A percentile compares a stretch with the other conserved stretches of the same genome.
Evolutionary conservation across 2,797 vertebrate genomes (phyloP).

Genomic region (Choloepus didactylus): DNA sequence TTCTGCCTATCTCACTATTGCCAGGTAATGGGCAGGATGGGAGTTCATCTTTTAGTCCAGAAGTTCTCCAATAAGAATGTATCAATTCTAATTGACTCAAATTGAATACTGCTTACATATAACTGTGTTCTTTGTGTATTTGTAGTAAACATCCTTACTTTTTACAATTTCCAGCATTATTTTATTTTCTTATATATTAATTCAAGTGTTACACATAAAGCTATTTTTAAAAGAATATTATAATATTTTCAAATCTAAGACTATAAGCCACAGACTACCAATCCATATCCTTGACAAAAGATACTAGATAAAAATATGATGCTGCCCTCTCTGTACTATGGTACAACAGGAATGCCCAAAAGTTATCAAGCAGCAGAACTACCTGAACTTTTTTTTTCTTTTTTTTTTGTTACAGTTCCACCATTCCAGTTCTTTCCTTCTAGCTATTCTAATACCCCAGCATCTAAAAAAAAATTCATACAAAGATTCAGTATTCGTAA

Average conservation of each 20-base stretch:
- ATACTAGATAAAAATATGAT: neutral
- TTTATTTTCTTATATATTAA: slow-evolving; percentile 23
- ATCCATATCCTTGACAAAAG: slow-evolving; percentile 49
- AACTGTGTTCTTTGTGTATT: neutral
- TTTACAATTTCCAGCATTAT: slow-evolving; percentile 26
- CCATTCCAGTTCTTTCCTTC: too few species aligned
- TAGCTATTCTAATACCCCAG: too few species aligned
- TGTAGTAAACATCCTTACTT: neutral
- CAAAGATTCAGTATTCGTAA: too few species aligned
- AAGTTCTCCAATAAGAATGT: slow-evolving; percentile 47
- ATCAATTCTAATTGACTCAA: slow-evolving; percentile 55
- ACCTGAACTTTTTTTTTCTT: neutral
- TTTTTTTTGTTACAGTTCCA: too few species aligned
- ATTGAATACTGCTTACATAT: slow-evolving; percentile 2
- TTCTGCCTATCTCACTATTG: slow-evolving; percentile 38
- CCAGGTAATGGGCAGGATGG: neutral
- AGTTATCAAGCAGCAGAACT: neutral
- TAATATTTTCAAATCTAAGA: slow-evolving; percentile 58
- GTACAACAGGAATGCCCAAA: slow-evolving; percentile 34
- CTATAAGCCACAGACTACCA: slow-evolving; percentile 32
- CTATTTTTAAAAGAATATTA: slow-evolving; percentile 44
- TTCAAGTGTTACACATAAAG: slow-evolving; percentile 9
- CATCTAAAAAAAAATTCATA: too few species aligned
- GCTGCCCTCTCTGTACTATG: neutral
- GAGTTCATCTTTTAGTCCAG: slow-evolving; percentile 42